Base-by-base conservation (phyloP, 2,797 vertebrate genomes). In the Numenius phaeopus region DNA sequence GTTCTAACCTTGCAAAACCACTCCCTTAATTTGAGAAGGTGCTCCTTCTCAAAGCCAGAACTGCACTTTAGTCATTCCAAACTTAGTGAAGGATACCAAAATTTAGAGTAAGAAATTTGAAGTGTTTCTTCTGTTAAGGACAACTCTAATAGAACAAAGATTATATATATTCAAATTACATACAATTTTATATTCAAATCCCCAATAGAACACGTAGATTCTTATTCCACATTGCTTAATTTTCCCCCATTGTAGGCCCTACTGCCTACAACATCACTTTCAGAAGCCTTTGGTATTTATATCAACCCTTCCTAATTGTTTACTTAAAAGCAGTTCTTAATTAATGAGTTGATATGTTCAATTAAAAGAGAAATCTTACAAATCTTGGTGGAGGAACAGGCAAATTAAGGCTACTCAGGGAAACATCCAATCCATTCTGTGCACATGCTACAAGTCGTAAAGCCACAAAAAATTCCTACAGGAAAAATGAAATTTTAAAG, bases 341-440 rank as follows among this genome's bases (percentile, higher is more conserved):
- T 18, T 50, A 90, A n/a, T 59, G 16, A 85, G 26, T 23, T 46
- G 8, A 12, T 49, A 69, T 2, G 15, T 78, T 83, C 42, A 78
- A 42, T 88, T 58, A 42, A 83, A 91, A 84, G 79, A 73, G 16
- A 64, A 95, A 75, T 98, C 99, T 99, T 98, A 99, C 99, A 99
- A 99, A 99, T 99, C 99, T 99, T 55, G 99, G 99, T 64, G 99
- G 98, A 97, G 99, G 99, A 97, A 99, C 99, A 92, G 99, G 98
- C 96, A 98, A 97, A 89, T 98, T 98, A 94, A 99, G 99, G 97
- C 98, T 99, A 97, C 97, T 99, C 94, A 99, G 98, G 61, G 99
- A 99, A 98, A 99, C 99, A 91, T 99, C 99, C 97, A 99, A 98
- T 98, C 99, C 99, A 99, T 99, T 99, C 97, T 99, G 99, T 77